Percentiles rank a stretch among this genome's conserved stretches.
Evolutionary conservation across 2,797 vertebrate species (phyloP).

Genomic region (Alectoris magna): DNA sequence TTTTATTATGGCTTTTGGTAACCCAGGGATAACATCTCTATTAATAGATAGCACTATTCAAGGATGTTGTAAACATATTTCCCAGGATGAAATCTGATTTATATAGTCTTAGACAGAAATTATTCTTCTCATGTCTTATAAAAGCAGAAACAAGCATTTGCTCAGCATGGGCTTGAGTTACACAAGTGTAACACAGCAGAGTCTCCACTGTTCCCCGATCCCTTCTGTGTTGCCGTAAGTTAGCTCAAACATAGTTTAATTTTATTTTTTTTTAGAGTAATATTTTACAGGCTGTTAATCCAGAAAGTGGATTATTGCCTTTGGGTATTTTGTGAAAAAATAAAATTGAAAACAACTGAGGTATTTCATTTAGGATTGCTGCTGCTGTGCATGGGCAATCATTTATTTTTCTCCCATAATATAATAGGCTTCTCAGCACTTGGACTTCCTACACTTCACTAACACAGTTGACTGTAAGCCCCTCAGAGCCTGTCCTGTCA

Average conservation of each 20-base stretch:
- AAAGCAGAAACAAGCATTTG: constrained; percentile 8
- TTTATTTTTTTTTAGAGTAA: neutral
- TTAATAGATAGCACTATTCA: constrained; percentile 8
- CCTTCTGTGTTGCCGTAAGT: constrained; percentile 15
- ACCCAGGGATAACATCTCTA: constrained; percentile 7
- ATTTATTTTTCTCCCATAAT: constrained; percentile 15
- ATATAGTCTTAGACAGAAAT: constrained; percentile 21
- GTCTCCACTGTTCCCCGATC: neutral
- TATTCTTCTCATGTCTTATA: neutral
- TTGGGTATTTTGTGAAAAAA: constrained; percentile 48
- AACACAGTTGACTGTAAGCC: neutral
- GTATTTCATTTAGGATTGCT: constrained; percentile 45
- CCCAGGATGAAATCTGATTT: constrained; percentile 36
- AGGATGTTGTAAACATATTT: constrained; percentile 3
- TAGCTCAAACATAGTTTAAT: constrained; percentile 32
- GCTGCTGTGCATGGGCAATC: constrained; percentile 5
- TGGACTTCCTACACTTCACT: constrained; percentile 26
- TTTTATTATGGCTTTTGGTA: constrained; percentile 7
- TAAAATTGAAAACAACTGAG: constrained; percentile 32
- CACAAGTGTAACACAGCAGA: neutral
- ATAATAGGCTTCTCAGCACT: constrained; percentile 9
- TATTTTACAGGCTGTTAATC: constrained; percentile 65
- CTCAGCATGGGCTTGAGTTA: constrained; percentile 41
- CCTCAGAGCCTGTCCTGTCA: neutral
- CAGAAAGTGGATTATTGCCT: constrained; percentile 49